Base-by-base conservation (phyloP, 2,797 vertebrate genomes). In the Limosa lapponica region DNA sequence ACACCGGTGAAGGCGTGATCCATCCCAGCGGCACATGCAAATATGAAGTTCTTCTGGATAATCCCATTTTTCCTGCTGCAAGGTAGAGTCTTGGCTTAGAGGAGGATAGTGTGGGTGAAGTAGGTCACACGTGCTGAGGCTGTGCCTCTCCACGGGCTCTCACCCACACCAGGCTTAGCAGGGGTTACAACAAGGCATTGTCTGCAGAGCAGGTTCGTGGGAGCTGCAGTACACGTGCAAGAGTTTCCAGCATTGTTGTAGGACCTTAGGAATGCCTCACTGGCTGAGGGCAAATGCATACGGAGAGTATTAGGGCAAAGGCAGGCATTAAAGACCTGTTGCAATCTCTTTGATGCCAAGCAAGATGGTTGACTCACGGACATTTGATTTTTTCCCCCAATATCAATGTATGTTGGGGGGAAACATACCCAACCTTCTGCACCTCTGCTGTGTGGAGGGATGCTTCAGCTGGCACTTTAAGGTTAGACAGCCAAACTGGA, bases 41-140 rank as follows among this genome's bases (percentile, higher is more conserved):
- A 97, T 84, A 99, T 99, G 98, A 89, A 91, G 81, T 28, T 69
- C 22, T 67, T 95, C 48, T 98, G 98, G 98, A 96, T 98, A 41
- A 59, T 97, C 15, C 80, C 98, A 57, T 96, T 97, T 66, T 77
- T 98, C n/a, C 66, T 98, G 74, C 92, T 98, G 55, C 96, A 98
- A 96, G 99, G 99, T 99, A 98, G 80, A 77, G 36, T 70, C 62
- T 70, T 92, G 62, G 17, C 41, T 51, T 27, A 32, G 41, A 67
- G 51, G 43, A 30, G 9, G 8, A 10, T 2, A 11, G 24, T 13
- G 11, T 62, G 52, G 34, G 66, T 83, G 34, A 62, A 88, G 52
- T 5, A 55, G 66, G 48, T 59, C 34, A 19, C 25, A 22, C 3
- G 0, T 82, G 44, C 54, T 22, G 16, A 54, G 57, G 16, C 69